A percentile compares a stretch with the other conserved stretches of the same genome.
These are phyloP conservation scores for Megalops atlanticus DNA, from an alignment of 2,113 vertebrate species.

Conservation along the genomic window DNA sequence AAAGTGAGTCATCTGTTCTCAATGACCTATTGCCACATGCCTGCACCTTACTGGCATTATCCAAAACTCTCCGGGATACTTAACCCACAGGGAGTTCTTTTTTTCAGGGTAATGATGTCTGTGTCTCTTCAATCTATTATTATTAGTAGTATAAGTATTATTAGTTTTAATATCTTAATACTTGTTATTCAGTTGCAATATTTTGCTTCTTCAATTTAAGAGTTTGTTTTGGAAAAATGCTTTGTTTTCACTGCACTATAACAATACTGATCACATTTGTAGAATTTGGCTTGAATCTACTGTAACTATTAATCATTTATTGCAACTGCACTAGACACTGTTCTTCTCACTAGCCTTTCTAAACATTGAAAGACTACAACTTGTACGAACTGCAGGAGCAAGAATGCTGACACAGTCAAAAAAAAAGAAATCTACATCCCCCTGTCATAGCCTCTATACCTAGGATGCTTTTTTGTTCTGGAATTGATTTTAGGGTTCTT, in stretches of 20 bases:
- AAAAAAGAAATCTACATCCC: neutral
- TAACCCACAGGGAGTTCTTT: neutral
- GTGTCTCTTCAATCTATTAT: neutral
- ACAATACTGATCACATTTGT: neutral
- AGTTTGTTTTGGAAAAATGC: neutral
- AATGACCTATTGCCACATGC: neutral
- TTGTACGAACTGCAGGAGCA: neutral
- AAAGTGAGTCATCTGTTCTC: neutral
- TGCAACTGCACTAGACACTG: too few species aligned
- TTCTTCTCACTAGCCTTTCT: too few species aligned
- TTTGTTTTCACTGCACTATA: neutral
- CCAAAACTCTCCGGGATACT: neutral
- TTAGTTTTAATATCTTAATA: too few species aligned
- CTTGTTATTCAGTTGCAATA: too few species aligned
- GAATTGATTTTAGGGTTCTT: neutral
- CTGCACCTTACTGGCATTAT: neutral
- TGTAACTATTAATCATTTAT: too few species aligned
- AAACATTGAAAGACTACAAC: too few species aligned
- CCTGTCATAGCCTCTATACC: neutral
- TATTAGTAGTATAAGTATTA: too few species aligned
- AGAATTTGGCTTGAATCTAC: neutral
- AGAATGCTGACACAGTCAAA: neutral
- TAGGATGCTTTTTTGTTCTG: neutral
- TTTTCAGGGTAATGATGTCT: neutral
- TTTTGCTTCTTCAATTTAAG: neutral